Percentiles rank a stretch among this genome's conserved stretches.
Evolutionary conservation across 2,113 vertebrate genomes (phyloP).

Genomic region (Riparia riparia): DNA sequence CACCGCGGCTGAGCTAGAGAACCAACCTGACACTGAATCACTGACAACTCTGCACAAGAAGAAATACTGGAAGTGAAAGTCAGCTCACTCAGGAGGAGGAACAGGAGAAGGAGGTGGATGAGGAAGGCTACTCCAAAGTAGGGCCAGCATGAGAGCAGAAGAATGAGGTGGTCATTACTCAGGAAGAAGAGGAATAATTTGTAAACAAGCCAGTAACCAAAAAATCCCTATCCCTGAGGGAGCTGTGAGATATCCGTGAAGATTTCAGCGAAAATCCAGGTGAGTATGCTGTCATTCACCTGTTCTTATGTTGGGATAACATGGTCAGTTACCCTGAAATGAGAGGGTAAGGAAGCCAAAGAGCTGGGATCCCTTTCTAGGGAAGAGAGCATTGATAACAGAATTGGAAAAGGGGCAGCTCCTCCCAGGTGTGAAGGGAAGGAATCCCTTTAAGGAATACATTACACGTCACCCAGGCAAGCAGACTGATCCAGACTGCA

Average conservation of each 20-base stretch:
- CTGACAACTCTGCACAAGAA: not conserved
- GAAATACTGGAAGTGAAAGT: not conserved
- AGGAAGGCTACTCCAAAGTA: not conserved
- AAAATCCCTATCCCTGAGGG: not conserved
- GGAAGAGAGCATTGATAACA: not conserved
- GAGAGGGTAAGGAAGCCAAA: not conserved
- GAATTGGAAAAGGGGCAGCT: not conserved
- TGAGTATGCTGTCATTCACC: not conserved
- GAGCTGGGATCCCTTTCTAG: not conserved
- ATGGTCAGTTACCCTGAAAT: not conserved
- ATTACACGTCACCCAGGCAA: not conserved
- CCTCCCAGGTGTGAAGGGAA: not conserved
- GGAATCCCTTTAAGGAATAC: not conserved
- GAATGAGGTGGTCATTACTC: not conserved
- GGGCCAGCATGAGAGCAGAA: not conserved
- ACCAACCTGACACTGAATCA: not conserved
- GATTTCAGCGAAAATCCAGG: not conserved
- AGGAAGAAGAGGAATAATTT: not conserved
- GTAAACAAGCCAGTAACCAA: not conserved
- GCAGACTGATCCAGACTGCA: not conserved
- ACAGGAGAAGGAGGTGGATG: not conserved
- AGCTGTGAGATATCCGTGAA: fast-evolving
- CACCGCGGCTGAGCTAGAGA: not conserved
- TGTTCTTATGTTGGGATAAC: not conserved
- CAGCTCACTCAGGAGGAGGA: not conserved